These are phyloP conservation scores for Microvelia longipes DNA, from an alignment of 1,140 invertebrate genomes.

Conservation along the genomic window DNA sequence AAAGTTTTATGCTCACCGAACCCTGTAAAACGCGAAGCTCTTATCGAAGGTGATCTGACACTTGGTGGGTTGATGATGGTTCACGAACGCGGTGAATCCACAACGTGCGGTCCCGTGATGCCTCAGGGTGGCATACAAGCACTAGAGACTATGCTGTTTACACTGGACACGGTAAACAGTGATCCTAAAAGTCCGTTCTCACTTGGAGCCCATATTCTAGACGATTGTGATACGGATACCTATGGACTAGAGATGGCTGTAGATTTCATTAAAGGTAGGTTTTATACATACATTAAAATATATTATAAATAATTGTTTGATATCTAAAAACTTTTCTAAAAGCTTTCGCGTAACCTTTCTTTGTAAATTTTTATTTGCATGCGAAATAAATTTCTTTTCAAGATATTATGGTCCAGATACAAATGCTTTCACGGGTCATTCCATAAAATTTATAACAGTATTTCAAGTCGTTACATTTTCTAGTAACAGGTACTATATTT, in stretches of 20 bases:
- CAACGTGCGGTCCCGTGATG: constrained; percentile 82
- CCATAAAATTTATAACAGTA: too few relatives aligned
- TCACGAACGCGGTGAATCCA: constrained; percentile 69
- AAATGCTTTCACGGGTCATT: too few relatives aligned
- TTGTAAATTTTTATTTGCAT: too few relatives aligned
- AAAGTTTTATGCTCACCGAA: neutral
- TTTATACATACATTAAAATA: neutral
- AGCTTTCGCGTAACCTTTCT: too few relatives aligned
- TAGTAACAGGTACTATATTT: too few relatives aligned
- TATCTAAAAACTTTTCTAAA: too few relatives aligned
- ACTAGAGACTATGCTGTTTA: constrained; percentile 82
- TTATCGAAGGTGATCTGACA: constrained; percentile 65
- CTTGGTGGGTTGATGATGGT: constrained; percentile 90
- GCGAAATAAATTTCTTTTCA: too few relatives aligned
- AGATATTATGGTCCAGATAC: too few relatives aligned
- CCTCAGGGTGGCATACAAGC: constrained; percentile 84
- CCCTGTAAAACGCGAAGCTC: constrained; percentile 68
- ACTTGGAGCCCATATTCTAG: constrained; percentile 74
- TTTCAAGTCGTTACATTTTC: too few relatives aligned
- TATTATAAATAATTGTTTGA: neutral
- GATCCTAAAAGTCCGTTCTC: constrained; percentile 51
- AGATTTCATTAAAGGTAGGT: constrained; percentile 44
- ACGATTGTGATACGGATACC: constrained; percentile 91
- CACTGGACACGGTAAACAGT: constrained; percentile 65
- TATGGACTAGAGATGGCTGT: constrained; percentile 90